These are phyloP conservation scores for Diaphora mendica DNA, from an alignment of 2,888 invertebrate genomes.

Conservation along the genomic window DNA sequence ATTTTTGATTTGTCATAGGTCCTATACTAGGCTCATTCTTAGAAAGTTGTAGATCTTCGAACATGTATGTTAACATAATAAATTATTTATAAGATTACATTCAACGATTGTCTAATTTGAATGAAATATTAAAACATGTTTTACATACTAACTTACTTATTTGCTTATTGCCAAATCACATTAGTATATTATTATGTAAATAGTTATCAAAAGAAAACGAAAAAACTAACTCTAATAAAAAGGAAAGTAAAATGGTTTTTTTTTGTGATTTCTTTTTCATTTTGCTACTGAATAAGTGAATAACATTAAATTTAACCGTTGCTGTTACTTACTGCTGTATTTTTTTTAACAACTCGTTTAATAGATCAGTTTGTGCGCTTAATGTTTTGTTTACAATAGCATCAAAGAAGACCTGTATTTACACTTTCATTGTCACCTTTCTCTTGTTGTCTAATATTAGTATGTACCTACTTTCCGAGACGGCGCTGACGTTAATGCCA, in stretches of 20 bases:
- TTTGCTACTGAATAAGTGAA: not conserved
- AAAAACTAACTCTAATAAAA: not conserved
- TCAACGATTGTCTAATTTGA: not conserved
- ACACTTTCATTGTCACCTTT: conserved; percentile 59
- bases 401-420: conserved; percentile 28
- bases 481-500: conserved; percentile 27
- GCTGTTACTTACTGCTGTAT: not conserved
- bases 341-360: not conserved
- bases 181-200: not conserved
- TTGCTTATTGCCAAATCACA: not conserved
- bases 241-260: not conserved
- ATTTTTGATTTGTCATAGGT: not conserved
- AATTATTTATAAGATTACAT: conserved; percentile 8
- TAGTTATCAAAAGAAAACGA: not conserved
- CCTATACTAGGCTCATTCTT: not conserved
- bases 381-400: conserved; percentile 37
- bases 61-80: not conserved
- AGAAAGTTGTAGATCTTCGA: not conserved
- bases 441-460: conserved; percentile 38
- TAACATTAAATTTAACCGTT: not conserved
- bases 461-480: conserved; percentile 4
- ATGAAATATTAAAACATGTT: conserved; percentile 4
- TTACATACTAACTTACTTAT: not conserved
- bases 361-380: not conserved
- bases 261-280: not conserved